These are phyloP conservation scores for Malacoraja senta DNA, from an alignment of 2,797 vertebrate genomes.

Conservation along the genomic window DNA sequence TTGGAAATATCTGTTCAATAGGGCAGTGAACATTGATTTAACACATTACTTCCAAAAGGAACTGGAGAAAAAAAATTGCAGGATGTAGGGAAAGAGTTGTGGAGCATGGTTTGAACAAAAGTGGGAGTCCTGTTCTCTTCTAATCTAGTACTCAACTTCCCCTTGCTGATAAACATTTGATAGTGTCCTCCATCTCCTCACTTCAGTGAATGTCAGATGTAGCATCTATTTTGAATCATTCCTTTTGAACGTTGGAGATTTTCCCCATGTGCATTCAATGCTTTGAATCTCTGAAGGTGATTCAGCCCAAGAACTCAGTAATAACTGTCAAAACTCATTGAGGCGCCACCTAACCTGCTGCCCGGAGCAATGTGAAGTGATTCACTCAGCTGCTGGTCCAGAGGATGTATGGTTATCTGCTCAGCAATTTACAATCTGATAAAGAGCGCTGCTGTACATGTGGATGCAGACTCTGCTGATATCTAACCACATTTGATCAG, in stretches of 20 bases:
- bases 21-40: no score
- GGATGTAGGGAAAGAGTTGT: no score
- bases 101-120: no score
- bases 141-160: no score
- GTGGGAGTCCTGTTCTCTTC: no score
- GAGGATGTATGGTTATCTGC: neutral
- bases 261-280: neutral
- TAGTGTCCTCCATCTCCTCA: neutral
- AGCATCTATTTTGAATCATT: neutral
- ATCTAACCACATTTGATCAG: neutral
- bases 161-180: neutral
- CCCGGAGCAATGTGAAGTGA: neutral
- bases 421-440: slow-evolving; percentile 18
- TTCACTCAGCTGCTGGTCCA: neutral
- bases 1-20: no score
- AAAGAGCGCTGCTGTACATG: neutral
- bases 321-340: neutral
- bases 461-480: neutral
- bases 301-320: neutral
- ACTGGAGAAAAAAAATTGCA: no score
- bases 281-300: neutral
- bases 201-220: neutral
- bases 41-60: no score
- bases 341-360: neutral
- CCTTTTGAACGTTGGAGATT: neutral